Conservation (phyloP, 2,797 vertebrate species). For the Parauchenoglanis ngamensis region DNA sequence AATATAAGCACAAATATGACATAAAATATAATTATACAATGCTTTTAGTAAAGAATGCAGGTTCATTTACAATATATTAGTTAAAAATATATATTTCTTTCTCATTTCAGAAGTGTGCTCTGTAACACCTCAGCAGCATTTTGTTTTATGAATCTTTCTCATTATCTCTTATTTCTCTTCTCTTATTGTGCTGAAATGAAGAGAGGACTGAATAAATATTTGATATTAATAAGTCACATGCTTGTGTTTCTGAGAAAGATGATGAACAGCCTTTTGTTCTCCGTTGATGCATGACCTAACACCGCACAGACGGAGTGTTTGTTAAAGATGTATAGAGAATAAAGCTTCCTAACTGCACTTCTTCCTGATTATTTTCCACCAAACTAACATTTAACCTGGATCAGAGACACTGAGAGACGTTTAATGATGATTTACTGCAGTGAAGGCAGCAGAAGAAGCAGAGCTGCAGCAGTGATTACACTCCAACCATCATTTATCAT, state of each 20-base stretch:
- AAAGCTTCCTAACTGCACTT: background rate
- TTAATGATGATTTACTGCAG: slow-evolving; percentile 5
- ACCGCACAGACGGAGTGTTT: background rate
- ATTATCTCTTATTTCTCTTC: background rate
- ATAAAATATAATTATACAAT: background rate
- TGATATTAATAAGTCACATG: background rate
- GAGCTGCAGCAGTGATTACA: background rate
- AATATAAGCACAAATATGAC: background rate
- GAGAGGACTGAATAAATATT: too few relatives aligned
- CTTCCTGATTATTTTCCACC: background rate
- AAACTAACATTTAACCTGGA: slow-evolving; percentile 10
- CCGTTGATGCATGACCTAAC: background rate
- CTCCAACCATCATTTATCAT: background rate
- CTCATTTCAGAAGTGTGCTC: too few relatives aligned
- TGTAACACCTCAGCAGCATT: too few relatives aligned
- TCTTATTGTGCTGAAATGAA: too few relatives aligned
- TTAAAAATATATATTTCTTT: too few relatives aligned
- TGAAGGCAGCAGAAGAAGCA: background rate
- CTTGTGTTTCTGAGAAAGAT: background rate
- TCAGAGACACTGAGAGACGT: background rate
- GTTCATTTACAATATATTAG: too few relatives aligned
- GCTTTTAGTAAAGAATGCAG: too few relatives aligned
- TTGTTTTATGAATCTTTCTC: too few relatives aligned
- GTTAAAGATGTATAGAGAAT: background rate
- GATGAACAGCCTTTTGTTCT: background rate